Evolutionary conservation across 1,140 invertebrate genomes (phyloP), one percentile per base, ranked within the genome.

Genomic region (Sarcophaga bullata): DNA sequence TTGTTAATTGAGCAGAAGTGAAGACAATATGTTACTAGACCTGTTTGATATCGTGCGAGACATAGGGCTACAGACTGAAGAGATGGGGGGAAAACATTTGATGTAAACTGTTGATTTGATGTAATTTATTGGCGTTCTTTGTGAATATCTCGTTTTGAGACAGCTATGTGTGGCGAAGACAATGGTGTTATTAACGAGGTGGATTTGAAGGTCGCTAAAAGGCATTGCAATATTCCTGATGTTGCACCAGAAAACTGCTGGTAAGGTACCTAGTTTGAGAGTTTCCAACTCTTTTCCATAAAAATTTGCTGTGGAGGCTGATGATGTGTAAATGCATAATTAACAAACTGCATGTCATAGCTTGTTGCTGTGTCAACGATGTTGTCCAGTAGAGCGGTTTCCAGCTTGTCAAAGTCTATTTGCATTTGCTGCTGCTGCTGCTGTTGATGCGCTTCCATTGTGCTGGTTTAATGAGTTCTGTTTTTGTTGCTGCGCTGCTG

Each of bases 231-330:
- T n/a, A 68, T 19, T 6, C 68, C 48, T n/a, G 76, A 25, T 84
- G 62, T 62, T 81, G 80, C 10, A 73, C 78, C 6, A 50, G 25
- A n/a, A 52, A 54, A 8, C 25, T 48, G 46, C 73, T n/a, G 73
- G 15, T 47, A 76, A 52, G 19, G 49, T 11, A n/a, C 17, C 17
- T 50, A 50, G n/a, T 52, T 78, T n/a, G n/a, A n/a, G 75, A 17
- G 75, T 8, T 72, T 86, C 85, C 75, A 85, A 84, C 8, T 86
- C 73, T 84, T 48, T 6, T 86, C 85, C 48, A 86, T 81, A 13
- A 62, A 46, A 19, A 81, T 81, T 47, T 58, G 80, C 62, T 80
- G 81, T 8, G 81, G 72, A 8, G 73, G 48, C n/a, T 50, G 48
- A 11, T 78, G 48, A 8, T 78, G 75, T 3, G 47, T 50, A 4